Evolutionary conservation across 30 jellyfish, hydroid and myxozoan species (phyloP).

Genomic region (Pseudorhiza aurosa): DNA sequence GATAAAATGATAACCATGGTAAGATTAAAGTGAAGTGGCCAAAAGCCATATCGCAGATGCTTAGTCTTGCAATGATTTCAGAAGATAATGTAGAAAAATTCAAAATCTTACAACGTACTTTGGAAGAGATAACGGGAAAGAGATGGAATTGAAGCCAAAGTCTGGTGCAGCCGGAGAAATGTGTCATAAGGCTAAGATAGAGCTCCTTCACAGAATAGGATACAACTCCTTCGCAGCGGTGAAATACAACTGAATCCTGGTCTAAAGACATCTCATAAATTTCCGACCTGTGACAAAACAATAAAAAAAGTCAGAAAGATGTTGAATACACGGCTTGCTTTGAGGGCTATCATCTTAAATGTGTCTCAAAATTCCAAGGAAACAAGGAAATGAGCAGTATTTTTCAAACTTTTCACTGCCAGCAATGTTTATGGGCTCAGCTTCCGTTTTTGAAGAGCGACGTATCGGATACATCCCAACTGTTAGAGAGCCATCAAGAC

Average conservation of each 20-base stretch:
- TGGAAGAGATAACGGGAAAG: no score
- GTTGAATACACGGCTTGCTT: slow-evolving; percentile 39
- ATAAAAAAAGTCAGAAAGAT: slow-evolving; percentile 33
- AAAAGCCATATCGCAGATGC: no score
- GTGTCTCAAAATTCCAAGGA: not conserved
- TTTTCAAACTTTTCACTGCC: slow-evolving; percentile 1
- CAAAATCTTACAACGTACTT: no score
- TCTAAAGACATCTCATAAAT: slow-evolving; percentile 14
- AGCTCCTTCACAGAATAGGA: slow-evolving; percentile 1
- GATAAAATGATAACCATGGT: no score
- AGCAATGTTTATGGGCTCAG: not conserved
- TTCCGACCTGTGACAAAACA: slow-evolving; percentile 38
- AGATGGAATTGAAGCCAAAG: no score
- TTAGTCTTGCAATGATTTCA: no score
- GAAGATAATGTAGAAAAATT: no score
- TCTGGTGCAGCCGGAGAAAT: no score
- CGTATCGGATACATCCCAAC: not conserved
- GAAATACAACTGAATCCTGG: slow-evolving; percentile 26
- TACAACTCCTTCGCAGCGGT: slow-evolving; percentile 39
- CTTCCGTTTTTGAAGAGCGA: slow-evolving; percentile 16
- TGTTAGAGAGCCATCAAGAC: not conserved
- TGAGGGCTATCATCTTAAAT: slow-evolving; percentile 3
- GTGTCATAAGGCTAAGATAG: no score
- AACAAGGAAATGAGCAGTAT: not conserved
- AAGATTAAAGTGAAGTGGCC: no score